Conservation (phyloP, 2,113 vertebrate species). For the Campylomormyrus tamandua region DNA sequence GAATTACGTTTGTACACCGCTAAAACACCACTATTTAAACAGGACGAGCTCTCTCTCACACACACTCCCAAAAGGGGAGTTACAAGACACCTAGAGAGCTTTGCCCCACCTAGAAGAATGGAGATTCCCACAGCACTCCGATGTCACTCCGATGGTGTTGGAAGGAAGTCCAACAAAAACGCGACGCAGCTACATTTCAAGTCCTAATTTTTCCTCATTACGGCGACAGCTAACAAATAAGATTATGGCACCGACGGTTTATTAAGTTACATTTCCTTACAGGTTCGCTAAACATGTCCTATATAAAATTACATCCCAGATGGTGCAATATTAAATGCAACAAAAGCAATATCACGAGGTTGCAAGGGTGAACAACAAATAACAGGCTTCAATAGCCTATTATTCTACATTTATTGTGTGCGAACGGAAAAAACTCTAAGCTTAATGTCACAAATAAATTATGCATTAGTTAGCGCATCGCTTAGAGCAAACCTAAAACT, state of each 20-base stretch:
- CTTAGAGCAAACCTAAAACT: not conserved
- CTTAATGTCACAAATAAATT: not conserved
- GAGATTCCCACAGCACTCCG: constrained; percentile 8
- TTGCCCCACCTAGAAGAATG: not conserved
- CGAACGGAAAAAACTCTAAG: not conserved
- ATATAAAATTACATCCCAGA: constrained; percentile 5
- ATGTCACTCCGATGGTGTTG: not conserved
- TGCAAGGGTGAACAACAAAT: not conserved
- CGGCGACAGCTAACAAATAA: constrained; percentile 10
- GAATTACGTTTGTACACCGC: not conserved
- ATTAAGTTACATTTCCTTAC: constrained; percentile 1
- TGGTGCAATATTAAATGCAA: not conserved
- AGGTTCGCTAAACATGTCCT: not conserved
- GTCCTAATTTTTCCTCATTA: constrained; percentile 11
- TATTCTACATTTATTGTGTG: not conserved
- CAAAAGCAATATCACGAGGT: not conserved
- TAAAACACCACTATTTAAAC: not conserved
- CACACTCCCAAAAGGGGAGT: not conserved
- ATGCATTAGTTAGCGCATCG: not conserved
- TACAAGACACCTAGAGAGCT: not conserved
- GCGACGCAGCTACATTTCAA: not conserved
- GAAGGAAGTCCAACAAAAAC: not conserved
- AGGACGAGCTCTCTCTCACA: not conserved
- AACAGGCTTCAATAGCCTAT: not conserved
- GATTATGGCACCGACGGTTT: not conserved